phyloP scores from a whole-genome alignment of 2,113 vertebrate species.

The Sakesphorus luctuosus region DNA sequence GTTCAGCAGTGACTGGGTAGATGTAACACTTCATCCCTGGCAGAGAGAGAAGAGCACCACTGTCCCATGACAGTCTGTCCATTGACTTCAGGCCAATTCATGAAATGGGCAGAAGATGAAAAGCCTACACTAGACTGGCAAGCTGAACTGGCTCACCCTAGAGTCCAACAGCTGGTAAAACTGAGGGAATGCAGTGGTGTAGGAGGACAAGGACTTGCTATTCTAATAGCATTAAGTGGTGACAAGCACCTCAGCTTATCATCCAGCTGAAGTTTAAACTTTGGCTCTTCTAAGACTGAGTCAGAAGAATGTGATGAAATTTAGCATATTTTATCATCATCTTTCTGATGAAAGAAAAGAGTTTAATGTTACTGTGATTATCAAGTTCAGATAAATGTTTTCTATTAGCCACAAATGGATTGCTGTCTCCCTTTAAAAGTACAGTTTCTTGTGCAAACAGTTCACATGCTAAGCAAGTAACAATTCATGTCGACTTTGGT shows the following conservation, averaged over 20 bases:
- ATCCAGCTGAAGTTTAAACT: neutral
- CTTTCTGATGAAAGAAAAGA: neutral
- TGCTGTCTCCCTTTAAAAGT: neutral
- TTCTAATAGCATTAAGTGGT: neutral
- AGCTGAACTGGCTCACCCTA: neutral
- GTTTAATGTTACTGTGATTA: neutral
- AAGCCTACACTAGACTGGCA: neutral
- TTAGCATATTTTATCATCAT: neutral
- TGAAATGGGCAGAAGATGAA: neutral
- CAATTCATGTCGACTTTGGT: neutral
- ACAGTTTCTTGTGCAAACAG: neutral
- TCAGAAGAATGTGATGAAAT: neutral
- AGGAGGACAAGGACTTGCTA: neutral
- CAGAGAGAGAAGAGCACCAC: neutral
- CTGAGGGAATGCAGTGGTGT: accelerated
- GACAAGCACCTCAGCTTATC: neutral
- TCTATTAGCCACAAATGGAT: neutral
- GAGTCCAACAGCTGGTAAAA: neutral
- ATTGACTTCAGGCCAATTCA: neutral
- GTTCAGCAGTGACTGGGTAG: neutral
- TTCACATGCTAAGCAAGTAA: neutral
- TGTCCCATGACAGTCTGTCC: neutral
- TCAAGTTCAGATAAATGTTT: neutral
- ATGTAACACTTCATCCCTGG: neutral
- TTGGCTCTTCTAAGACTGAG: neutral